Evolutionary conservation across 2,797 vertebrate genomes (phyloP), one percentile per base, ranked within the genome.

Genomic region (Anguilla marmorata): DNA sequence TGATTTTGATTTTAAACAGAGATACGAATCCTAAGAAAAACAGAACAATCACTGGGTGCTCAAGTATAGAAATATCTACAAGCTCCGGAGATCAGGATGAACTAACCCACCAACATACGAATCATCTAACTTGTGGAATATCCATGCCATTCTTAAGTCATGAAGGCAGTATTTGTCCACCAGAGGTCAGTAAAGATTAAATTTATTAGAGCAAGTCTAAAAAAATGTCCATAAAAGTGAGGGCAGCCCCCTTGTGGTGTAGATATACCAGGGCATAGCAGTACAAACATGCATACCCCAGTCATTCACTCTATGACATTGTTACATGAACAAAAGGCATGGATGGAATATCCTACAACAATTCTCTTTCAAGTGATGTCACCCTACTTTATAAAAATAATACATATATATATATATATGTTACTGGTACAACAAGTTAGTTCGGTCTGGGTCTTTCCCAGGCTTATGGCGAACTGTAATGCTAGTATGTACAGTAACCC

Each of bases 121-220:
- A 45, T 79, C 16, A 5, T 14, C 33, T 21, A 21, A 16, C 76
- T 45, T 24, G 76, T 19, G 19, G 76, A 80, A 45, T 80, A 45
- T 41, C 16, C 33, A 19, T 80, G 14, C 5, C 6, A 41, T 9
- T 50, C 27, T 33, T 9, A 50, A 50, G 45, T 21, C 24, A n/a
- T 19, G 16, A 50, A 11, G 9, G 41, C 50, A n/a, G 21, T n/a
- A 82, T 48, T 82, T 48, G 79, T 82, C 79, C 79, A 82, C 41
- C 45, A 82, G 79, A 82, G 45, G 79, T 50, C 79, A 82, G 79
- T 82, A 45, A 50, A 82, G 79, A n/a, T n/a, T 21, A 2, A 82
- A n/a, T 79, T 79, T 79, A 79, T 45, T 79, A 19, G 30, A 76
- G 63, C 33, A 79, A 79, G 33, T 21, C 33, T 8, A 27, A 76